Conservation (phyloP, 2,797 vertebrate genomes). For the Artibeus lituratus region DNA sequence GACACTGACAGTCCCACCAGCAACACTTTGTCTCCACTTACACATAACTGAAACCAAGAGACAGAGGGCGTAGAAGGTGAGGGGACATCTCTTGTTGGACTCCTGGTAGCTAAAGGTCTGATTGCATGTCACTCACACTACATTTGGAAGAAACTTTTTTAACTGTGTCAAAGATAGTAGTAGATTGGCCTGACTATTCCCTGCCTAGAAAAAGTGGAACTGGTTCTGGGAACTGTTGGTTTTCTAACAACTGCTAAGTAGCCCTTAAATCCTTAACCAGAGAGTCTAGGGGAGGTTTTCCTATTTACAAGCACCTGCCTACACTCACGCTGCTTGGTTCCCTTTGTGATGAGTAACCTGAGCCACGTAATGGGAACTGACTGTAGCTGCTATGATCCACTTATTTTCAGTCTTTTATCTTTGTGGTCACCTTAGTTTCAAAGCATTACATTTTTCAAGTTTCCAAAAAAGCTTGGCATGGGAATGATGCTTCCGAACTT, state of each 20-base stretch:
- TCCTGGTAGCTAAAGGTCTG: background rate
- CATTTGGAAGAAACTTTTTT: conserved; percentile 1
- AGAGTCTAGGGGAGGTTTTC: background rate
- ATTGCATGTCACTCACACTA: background rate
- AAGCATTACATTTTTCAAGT: background rate
- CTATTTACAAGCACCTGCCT: background rate
- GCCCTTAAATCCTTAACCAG: background rate
- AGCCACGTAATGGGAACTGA: background rate
- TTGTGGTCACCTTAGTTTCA: conserved; percentile 3
- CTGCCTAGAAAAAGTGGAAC: background rate
- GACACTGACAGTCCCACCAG: background rate
- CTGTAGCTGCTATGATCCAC: background rate
- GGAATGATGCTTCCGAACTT: background rate
- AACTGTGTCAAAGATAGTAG: background rate
- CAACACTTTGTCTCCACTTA: background rate
- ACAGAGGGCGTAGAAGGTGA: background rate
- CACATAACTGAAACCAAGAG: background rate
- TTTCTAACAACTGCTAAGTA: conserved; percentile 21
- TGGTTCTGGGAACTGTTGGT: background rate
- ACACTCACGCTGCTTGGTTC: background rate
- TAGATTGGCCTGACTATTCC: background rate
- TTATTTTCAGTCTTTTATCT: background rate
- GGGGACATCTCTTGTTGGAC: background rate
- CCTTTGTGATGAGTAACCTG: background rate
- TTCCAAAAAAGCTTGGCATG: background rate